Evolutionary conservation across 2,797 vertebrate genomes (phyloP).

Genomic region (Phrynocephalus vlangalii): DNA sequence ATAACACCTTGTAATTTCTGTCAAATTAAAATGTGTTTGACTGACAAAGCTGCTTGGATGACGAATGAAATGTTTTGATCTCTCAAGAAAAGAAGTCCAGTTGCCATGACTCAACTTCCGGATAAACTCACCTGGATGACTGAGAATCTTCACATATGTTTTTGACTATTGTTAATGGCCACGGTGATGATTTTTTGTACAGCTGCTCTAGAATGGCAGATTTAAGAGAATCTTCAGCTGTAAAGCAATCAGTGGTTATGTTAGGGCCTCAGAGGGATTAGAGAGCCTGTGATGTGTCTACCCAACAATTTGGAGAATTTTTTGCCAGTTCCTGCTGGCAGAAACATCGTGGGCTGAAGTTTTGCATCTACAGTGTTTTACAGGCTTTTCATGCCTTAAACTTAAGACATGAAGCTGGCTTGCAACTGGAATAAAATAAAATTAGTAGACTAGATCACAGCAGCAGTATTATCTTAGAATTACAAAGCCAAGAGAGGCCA

Average conservation of each 20-base stretch:
- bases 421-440: background rate
- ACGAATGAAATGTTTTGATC: background rate
- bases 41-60: background rate
- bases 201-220: too few relatives aligned
- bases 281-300: background rate
- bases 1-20: background rate
- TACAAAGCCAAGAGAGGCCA: too few relatives aligned
- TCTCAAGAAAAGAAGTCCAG: too few relatives aligned
- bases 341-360: background rate
- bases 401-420: background rate
- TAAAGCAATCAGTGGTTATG: background rate
- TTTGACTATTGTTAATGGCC: background rate
- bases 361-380: background rate
- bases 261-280: background rate
- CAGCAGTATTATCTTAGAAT: too few relatives aligned
- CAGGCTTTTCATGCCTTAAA: background rate
- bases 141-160: too few relatives aligned
- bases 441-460: background rate
- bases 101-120: too few relatives aligned
- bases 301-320: background rate
- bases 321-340: background rate
- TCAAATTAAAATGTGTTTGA: background rate
- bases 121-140: too few relatives aligned
- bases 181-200: too few relatives aligned
- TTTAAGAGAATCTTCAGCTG: too few relatives aligned